Conservation (phyloP, 2,797 vertebrate species). For the Salmo trutta region DNA sequence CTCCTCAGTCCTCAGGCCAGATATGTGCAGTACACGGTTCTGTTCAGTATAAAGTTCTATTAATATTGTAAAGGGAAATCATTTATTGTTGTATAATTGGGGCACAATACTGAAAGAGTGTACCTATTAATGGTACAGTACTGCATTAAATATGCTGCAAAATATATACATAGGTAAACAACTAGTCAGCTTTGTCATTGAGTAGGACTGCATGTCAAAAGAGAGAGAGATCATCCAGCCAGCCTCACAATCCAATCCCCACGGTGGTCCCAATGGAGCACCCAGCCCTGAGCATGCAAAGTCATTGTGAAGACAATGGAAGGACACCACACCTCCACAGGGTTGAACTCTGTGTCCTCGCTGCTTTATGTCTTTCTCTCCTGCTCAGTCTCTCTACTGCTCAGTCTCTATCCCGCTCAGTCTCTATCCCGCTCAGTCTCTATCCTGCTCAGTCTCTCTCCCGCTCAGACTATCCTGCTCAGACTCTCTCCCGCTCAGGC, state of each 20-base stretch:
- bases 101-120: background rate
- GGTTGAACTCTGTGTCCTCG: slow-evolving; percentile 24
- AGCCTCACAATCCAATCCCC: slow-evolving; percentile 47
- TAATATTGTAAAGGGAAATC: background rate
- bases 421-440: too few species aligned
- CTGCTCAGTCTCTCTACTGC: background rate
- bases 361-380: background rate
- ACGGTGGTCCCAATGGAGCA: slow-evolving; percentile 23
- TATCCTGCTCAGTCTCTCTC: too few species aligned
- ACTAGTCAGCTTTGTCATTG: background rate
- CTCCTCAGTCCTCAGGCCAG: background rate
- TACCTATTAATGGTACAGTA: background rate
- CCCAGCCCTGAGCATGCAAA: slow-evolving; percentile 37
- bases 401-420: too few species aligned
- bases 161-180: background rate
- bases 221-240: slow-evolving; percentile 28
- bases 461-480: background rate
- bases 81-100: background rate
- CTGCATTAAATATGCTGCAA: background rate
- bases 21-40: background rate
- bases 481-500: background rate
- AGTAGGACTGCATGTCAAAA: background rate
- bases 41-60: background rate
- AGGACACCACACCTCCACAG: slow-evolving; percentile 38
- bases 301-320: slow-evolving; percentile 44